phyloP scores from a whole-genome alignment of 2,888 invertebrate genomes.

The Slavum lentiscoides region DNA sequence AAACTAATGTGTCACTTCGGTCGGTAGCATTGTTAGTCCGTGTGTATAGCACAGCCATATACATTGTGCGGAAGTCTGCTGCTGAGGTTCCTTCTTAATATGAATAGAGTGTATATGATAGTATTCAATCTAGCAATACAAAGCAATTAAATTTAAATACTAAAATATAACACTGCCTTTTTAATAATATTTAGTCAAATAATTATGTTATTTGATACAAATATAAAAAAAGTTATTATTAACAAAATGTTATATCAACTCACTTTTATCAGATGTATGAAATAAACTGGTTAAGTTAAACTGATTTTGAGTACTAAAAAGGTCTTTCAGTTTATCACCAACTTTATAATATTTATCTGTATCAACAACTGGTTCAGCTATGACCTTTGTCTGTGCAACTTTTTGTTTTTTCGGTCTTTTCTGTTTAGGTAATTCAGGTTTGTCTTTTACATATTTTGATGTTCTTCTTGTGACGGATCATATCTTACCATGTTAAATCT shows the following conservation, averaged over 20 bases:
- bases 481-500: constrained; percentile 54
- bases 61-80: too few species aligned
- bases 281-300: constrained; percentile 44
- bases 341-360: constrained; percentile 54
- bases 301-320: constrained; percentile 42
- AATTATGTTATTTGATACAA: too few species aligned
- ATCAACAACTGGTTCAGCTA: constrained; percentile 48
- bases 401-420: constrained; percentile 38
- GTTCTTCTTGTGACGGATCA: constrained; percentile 54
- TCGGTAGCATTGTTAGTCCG: too few species aligned
- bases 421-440: constrained; percentile 42
- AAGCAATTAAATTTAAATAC: too few species aligned
- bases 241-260: background rate
- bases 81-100: too few species aligned
- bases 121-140: too few species aligned
- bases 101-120: too few species aligned
- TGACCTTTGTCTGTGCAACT: constrained; percentile 12
- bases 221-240: too few species aligned
- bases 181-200: too few species aligned
- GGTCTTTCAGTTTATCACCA: constrained; percentile 49
- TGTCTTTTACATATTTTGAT: constrained; percentile 49
- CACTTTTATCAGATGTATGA: constrained; percentile 15
- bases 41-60: too few species aligned
- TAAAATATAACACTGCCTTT: too few species aligned
- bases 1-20: too few species aligned